These are phyloP conservation scores for Dromococcyx pavoninus DNA, from an alignment of 2,797 vertebrate species.

Conservation along the genomic window DNA sequence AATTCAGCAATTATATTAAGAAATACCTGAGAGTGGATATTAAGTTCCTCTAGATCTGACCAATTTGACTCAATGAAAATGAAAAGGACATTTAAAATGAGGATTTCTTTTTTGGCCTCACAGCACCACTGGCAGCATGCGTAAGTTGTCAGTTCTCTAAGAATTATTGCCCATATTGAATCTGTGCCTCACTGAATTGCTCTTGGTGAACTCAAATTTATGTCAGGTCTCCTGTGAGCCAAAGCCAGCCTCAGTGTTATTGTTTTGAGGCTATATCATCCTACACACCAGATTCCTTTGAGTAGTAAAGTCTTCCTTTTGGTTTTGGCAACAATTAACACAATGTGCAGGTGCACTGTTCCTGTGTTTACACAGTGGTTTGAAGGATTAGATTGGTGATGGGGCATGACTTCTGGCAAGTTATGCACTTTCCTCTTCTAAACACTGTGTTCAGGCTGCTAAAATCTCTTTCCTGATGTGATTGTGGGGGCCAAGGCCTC, in stretches of 20 bases:
- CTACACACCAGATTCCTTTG: not conserved
- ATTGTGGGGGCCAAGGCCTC: not conserved
- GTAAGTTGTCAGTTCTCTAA: not conserved
- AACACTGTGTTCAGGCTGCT: not conserved
- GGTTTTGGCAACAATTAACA: not conserved
- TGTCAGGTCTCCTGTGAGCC: not conserved
- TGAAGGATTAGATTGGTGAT: not conserved
- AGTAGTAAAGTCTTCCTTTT: not conserved
- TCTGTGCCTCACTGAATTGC: not conserved
- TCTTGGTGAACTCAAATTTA: not conserved
- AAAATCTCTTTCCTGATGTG: not conserved
- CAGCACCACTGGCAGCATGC: not conserved
- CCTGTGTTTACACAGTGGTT: not conserved
- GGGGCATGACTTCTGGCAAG: not conserved
- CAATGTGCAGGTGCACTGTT: not conserved
- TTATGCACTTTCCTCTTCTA: not conserved
- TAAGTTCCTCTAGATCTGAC: not conserved
- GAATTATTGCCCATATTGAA: not conserved
- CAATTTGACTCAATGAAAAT: not conserved
- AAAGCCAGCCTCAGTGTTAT: not conserved
- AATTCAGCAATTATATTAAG: not conserved
- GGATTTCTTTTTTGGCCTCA: not conserved
- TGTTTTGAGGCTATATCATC: not conserved
- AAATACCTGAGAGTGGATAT: not conserved
- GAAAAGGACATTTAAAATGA: not conserved